These are phyloP conservation scores for Proisotoma minuta DNA, from an alignment of 2,888 invertebrate species.

Conservation along the genomic window DNA sequence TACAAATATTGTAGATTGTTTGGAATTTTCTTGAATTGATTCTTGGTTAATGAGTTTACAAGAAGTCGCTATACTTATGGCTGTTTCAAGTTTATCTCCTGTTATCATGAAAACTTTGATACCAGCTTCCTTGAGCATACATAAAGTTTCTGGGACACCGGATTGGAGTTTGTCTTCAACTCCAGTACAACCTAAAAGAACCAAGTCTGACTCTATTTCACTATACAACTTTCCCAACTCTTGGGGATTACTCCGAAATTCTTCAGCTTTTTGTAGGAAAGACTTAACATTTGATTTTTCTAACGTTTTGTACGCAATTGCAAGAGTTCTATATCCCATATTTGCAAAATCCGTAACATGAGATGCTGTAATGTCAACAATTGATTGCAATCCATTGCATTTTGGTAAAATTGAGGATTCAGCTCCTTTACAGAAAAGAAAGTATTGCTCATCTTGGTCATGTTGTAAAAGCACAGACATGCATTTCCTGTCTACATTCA, in stretches of 20 bases:
- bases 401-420: slow-evolving; percentile 69
- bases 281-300: slow-evolving; percentile 64
- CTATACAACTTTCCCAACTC: slow-evolving; percentile 78
- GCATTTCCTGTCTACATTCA: slow-evolving; percentile 65
- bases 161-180: slow-evolving; percentile 71
- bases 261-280: slow-evolving; percentile 66
- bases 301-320: slow-evolving; percentile 64
- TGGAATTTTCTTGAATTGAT: neutral
- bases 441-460: slow-evolving; percentile 61
- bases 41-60: slow-evolving; percentile 66
- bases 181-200: slow-evolving; percentile 63
- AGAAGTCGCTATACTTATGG: slow-evolving; percentile 90
- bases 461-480: slow-evolving; percentile 87
- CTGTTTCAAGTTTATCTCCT: slow-evolving; percentile 83
- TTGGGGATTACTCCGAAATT: slow-evolving; percentile 75
- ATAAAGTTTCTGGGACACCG: slow-evolving; percentile 64
- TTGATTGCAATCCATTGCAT: slow-evolving; percentile 51
- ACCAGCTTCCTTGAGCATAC: slow-evolving; percentile 66
- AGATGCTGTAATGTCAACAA: slow-evolving; percentile 50
- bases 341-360: slow-evolving; percentile 57
- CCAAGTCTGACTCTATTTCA: slow-evolving; percentile 70
- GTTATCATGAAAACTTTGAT: slow-evolving; percentile 73
- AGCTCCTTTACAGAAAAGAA: slow-evolving; percentile 69
- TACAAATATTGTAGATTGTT: too few relatives aligned
- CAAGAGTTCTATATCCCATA: slow-evolving; percentile 65